Evolutionary conservation across 2,113 vertebrate genomes (phyloP), one percentile per base, ranked within the genome.

Genomic region (Garra rufa): DNA sequence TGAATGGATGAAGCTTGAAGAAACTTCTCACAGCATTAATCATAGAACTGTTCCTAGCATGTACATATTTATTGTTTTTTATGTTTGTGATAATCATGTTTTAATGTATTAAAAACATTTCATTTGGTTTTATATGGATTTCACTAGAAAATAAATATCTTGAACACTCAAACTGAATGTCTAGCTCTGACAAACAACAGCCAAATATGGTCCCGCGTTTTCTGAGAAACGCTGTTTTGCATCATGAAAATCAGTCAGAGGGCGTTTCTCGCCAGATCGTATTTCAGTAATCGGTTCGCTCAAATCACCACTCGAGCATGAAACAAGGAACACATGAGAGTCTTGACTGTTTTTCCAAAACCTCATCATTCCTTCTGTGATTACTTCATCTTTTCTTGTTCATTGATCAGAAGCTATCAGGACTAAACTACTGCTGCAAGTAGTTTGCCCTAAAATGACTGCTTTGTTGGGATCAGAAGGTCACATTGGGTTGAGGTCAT

Each of bases 311-410:
- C 61, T 10, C 73, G 83, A 80, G 38, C 70, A 30, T 79, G 79
- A 85, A 89, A 86, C 76, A 83, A 74, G 61, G 74, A 75, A 83
- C 70, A 48, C 83, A 44, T 50, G 57, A 59, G 83, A 38, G 28
- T 21, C 71, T 76, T 50, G 48, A 61, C 69, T 14, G 2, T 7
- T 65, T 57, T 74, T 50, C 10, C 48, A 67, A 75, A 81, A 82
- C 30, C 79, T 46, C 79, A 46, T 86, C 34, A 77, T 59, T 69
- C 57, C 26, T n/a, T 63, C 57, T 69, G 65, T 71, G 48, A 76
- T 77, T 61, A 26, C 70, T 78, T 48, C 43, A 15, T 74, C 24
- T 46, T 80, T 86, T 50, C 24, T 30, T 24, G 28, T 28, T 28
- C 24, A 7, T 65, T 67, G n/a, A 61, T 59, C 55, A n/a, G n/a